Evolutionary conservation across 2,888 invertebrate genomes (phyloP), one percentile per base, ranked within the genome.

Genomic region (Plagiodera versicolora): DNA sequence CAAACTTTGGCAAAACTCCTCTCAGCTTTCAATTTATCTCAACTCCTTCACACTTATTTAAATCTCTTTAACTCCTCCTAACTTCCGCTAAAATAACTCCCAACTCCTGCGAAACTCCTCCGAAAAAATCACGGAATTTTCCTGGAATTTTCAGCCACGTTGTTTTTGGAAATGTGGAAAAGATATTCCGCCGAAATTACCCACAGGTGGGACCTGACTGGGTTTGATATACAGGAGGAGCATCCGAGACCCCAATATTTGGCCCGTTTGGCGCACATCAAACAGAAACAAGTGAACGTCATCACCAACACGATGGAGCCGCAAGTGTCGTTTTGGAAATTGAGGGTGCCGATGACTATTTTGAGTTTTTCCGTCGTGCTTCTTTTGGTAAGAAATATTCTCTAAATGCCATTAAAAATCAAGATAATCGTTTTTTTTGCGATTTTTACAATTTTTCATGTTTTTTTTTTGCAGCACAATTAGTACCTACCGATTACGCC

Each of bases 151-250:
- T 54, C 73, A 90, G 93, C 91, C 68, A 89, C 95, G 0, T 84
- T 94, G 69, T 98, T 98, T 83, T 82, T 97, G 75, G 98, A 98
- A 81, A 82, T 95, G 63, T 98, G 98, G 98, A 98, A 96, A 81
- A 86, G 96, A 17, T 96, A 95, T 79, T 94, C 95, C 0, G 92
- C 94, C 0, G 94, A 95, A 82, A 93, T 98, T 76, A 95, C 95
- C 2, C 97, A 97, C 81, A 88, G 95, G 59, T 98, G 98, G 98
- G 97, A 97, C 81, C 84, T 97, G 64, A 92, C 94, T 0, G 94
- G 92, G 18, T 95, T 95, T 77, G 95, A 96, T 81, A 86, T 91
- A 24, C 90, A 91, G 76, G 94, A 95, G 80, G 96, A 97, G 78
- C 95, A 96, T 78, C 96, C 96, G 1, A 82, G 97, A 44, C 96